Conservation (phyloP, 2,797 vertebrate species). For the Cirrhinus mrigala region DNA sequence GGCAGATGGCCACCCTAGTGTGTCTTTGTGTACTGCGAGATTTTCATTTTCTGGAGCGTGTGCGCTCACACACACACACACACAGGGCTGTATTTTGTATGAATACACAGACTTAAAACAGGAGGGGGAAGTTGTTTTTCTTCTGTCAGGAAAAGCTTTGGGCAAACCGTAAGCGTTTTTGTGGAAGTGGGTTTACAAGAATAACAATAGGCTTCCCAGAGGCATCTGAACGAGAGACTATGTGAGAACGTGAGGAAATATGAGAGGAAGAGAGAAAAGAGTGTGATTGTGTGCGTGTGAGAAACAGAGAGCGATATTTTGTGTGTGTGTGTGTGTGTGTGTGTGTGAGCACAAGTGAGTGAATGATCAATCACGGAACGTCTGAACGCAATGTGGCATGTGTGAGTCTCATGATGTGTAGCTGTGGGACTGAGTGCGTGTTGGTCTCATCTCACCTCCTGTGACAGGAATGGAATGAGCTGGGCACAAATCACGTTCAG, state of each 20-base stretch:
- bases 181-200: conserved; percentile 42
- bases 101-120: conserved; percentile 32
- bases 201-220: conserved; percentile 36
- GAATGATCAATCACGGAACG: conserved; percentile 24
- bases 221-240: conserved; percentile 3
- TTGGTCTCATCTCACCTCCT: conserved; percentile 79
- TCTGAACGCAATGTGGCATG: conserved; percentile 24
- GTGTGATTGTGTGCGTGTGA: conserved; percentile 10
- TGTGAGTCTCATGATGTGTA: conserved; percentile 31
- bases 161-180: conserved; percentile 33
- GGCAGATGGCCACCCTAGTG: conserved; percentile 38
- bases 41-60: conserved; percentile 13
- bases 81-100: not conserved
- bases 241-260: not conserved
- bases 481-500: conserved; percentile 86
- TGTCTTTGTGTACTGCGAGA: not conserved
- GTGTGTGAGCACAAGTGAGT: not conserved
- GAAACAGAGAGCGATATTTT: not conserved
- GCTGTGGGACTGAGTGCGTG: conserved; percentile 36
- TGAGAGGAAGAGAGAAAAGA: conserved; percentile 15
- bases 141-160: conserved; percentile 33
- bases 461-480: conserved; percentile 84
- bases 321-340: not conserved
- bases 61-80: not conserved
- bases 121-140: conserved; percentile 24